These are phyloP conservation scores for Nebria salina DNA, from an alignment of 2,888 invertebrate genomes.

Conservation along the genomic window DNA sequence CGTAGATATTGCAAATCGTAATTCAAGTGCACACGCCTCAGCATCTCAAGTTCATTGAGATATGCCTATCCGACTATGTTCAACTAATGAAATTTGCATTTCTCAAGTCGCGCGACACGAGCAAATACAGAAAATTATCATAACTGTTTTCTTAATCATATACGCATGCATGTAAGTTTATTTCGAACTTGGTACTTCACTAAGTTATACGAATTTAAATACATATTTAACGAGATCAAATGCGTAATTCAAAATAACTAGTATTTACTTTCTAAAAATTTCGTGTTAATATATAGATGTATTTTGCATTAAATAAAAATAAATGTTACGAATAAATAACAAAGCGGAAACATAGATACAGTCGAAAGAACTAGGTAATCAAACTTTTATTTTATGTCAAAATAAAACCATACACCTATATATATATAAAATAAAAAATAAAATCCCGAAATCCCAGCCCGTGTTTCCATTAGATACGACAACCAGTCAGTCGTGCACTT, in stretches of 20 bases:
- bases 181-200: neutral
- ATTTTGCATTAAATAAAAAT: neutral
- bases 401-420: slow-evolving; percentile 17
- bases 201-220: neutral
- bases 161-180: neutral
- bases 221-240: neutral
- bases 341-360: slow-evolving; percentile 28
- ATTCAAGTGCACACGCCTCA: slow-evolving; percentile 12
- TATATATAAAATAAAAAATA: slow-evolving; percentile 24
- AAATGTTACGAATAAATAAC: neutral
- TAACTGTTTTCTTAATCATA: neutral
- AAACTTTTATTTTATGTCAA: slow-evolving; percentile 37
- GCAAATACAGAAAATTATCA: slow-evolving; percentile 17
- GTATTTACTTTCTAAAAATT: no score
- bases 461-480: slow-evolving; percentile 41
- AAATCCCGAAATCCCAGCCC: slow-evolving; percentile 25
- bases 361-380: slow-evolving; percentile 24
- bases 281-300: no score
- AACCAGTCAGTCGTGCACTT: slow-evolving; percentile 38
- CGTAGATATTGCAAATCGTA: slow-evolving; percentile 20
- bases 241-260: no score
- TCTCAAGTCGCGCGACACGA: slow-evolving; percentile 3
- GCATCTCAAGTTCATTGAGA: neutral
- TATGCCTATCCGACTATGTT: neutral
- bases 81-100: slow-evolving; percentile 13